These are phyloP conservation scores for Platichthys stellatus DNA, from an alignment of 2,113 vertebrate species.

Conservation along the genomic window DNA sequence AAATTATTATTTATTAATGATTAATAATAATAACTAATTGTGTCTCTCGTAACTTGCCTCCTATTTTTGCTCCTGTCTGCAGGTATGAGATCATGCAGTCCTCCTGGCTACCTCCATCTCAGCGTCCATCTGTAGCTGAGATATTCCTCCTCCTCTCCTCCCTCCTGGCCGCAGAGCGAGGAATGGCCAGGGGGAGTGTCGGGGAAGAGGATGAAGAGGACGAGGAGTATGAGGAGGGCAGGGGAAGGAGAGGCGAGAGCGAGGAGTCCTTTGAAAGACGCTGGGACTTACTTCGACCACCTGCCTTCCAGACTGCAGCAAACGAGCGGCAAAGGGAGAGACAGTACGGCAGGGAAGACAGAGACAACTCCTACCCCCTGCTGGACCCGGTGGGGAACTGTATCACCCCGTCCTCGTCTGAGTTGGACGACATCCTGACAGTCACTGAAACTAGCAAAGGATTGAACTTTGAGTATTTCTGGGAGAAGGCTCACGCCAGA, in stretches of 20 bases:
- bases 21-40: not conserved
- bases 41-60: slow-evolving; percentile 16
- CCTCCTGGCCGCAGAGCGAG: slow-evolving; percentile 84
- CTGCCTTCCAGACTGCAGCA: slow-evolving; percentile 78
- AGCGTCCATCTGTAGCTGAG: slow-evolving; percentile 88
- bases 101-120: slow-evolving; percentile 89
- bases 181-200: slow-evolving; percentile 63
- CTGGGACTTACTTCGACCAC: slow-evolving; percentile 88
- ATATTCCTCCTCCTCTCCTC: slow-evolving; percentile 92
- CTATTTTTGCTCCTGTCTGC: slow-evolving; percentile 22
- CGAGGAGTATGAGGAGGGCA: slow-evolving; percentile 77
- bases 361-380: slow-evolving; percentile 85
- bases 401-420: slow-evolving; percentile 80
- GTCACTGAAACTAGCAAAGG: slow-evolving; percentile 94
- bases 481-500: slow-evolving; percentile 90
- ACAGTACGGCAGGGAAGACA: slow-evolving; percentile 74
- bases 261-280: slow-evolving; percentile 91
- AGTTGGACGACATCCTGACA: slow-evolving; percentile 91
- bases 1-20: not conserved
- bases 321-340: slow-evolving; percentile 76
- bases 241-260: slow-evolving; percentile 77
- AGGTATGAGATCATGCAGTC: slow-evolving; percentile 97
- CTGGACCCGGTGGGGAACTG: slow-evolving; percentile 84
- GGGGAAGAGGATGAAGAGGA: slow-evolving; percentile 82
- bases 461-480: slow-evolving; percentile 94